A percentile compares a stretch with the other conserved stretches of the same genome.
phyloP scores from a whole-genome alignment of 2,113 vertebrate genomes.

The Pelodiscus sinensis region DNA sequence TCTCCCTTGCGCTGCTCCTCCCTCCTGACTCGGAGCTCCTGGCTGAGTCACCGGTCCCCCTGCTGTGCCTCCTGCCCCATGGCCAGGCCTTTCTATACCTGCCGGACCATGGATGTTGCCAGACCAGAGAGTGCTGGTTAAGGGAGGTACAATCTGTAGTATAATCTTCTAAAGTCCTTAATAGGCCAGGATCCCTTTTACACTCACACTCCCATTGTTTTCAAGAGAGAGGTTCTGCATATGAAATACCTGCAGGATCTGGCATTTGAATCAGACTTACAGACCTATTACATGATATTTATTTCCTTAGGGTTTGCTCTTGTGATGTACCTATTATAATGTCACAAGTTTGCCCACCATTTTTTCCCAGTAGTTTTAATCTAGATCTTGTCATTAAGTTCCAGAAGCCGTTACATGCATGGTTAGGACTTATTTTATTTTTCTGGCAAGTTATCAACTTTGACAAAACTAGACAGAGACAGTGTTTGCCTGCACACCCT shows the following conservation, averaged over 20 bases:
- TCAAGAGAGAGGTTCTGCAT: background rate
- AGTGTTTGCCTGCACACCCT: background rate
- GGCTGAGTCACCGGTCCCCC: too few relatives aligned
- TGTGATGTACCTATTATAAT: background rate
- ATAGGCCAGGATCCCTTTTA: background rate
- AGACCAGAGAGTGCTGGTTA: too few relatives aligned
- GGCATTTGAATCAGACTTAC: background rate
- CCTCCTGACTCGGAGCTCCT: too few relatives aligned
- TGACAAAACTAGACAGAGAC: background rate
- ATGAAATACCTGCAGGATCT: background rate
- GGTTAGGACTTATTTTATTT: background rate
- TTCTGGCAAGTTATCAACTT: background rate
- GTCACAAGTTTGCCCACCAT: background rate
- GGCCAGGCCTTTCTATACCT: too few relatives aligned
- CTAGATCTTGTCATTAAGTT: background rate
- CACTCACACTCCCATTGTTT: background rate
- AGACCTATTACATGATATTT: background rate
- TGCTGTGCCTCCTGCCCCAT: too few relatives aligned
- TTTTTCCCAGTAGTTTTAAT: background rate
- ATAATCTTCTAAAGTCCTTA: background rate
- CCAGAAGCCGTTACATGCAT: background rate
- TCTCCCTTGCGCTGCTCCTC: too few relatives aligned
- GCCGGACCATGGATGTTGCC: too few relatives aligned
- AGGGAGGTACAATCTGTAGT: too few relatives aligned
- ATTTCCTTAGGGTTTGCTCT: background rate